These are phyloP conservation scores for Corythucha ciliata DNA, from an alignment of 2,888 invertebrate species.

Conservation along the genomic window DNA sequence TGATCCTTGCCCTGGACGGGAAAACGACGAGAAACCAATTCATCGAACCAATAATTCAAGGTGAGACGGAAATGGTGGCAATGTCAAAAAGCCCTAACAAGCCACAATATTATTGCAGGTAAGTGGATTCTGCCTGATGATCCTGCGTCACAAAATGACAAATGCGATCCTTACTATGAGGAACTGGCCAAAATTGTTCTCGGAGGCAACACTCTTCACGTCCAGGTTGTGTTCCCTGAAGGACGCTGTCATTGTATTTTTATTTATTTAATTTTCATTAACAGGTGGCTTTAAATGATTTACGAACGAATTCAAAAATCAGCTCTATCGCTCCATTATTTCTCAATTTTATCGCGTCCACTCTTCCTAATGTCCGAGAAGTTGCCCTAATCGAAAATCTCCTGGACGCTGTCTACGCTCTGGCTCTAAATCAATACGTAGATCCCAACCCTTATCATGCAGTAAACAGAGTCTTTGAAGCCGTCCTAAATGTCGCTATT, in stretches of 20 bases:
- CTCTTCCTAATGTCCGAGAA: slow-evolving; percentile 30
- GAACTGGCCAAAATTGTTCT: neutral
- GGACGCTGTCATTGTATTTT: neutral
- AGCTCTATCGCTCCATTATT: slow-evolving; percentile 32
- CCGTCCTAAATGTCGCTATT: too few relatives aligned
- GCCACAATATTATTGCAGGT: too few relatives aligned
- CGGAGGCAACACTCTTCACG: too few relatives aligned
- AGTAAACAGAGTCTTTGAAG: too few relatives aligned
- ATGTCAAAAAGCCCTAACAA: too few relatives aligned
- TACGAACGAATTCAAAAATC: slow-evolving; percentile 32
- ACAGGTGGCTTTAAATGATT: slow-evolving; percentile 32
- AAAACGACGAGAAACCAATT: too few relatives aligned
- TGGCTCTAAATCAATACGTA: slow-evolving; percentile 31
- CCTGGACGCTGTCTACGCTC: slow-evolving; percentile 30
- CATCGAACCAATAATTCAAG: too few relatives aligned
- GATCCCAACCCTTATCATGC: slow-evolving; percentile 33
- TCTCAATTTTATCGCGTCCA: slow-evolving; percentile 31
- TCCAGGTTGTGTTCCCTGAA: neutral
- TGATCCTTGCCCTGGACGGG: too few relatives aligned
- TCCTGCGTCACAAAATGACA: too few relatives aligned
- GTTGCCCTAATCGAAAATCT: slow-evolving; percentile 30
- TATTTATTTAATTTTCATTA: slow-evolving; percentile 5
- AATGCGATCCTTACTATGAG: too few relatives aligned
- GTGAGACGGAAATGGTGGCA: too few relatives aligned
- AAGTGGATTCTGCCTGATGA: too few relatives aligned